Evolutionary conservation across 2,888 invertebrate genomes (phyloP).

Genomic region (Catonia carolina): DNA sequence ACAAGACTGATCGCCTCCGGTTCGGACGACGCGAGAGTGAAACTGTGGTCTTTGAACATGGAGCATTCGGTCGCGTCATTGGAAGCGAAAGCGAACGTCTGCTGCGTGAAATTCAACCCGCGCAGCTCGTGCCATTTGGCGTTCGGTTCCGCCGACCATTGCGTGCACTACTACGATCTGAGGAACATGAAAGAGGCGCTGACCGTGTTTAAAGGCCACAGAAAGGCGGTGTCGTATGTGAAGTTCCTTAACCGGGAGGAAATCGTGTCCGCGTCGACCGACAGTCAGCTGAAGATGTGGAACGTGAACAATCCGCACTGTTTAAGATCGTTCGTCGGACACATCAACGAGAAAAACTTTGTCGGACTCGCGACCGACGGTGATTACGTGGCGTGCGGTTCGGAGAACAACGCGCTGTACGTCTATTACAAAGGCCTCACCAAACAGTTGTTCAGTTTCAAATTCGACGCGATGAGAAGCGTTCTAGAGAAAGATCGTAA

Average conservation of each 20-base stretch:
- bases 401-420: conserved; percentile 88
- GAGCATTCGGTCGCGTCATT: conserved; percentile 81
- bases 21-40: conserved; percentile 87
- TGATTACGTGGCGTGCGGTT: conserved; percentile 89
- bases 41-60: conserved; percentile 83
- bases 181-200: conserved; percentile 74
- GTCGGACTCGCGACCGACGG: conserved; percentile 89
- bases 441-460: conserved; percentile 76
- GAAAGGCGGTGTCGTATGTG: conserved; percentile 91
- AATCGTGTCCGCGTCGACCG: conserved; percentile 87
- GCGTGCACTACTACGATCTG: conserved; percentile 92
- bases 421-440: conserved; percentile 87
- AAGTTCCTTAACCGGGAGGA: conserved; percentile 80
- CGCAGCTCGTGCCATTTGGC: conserved; percentile 79
- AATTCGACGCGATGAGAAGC: conserved; percentile 76
- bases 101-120: conserved; percentile 89
- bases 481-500: conserved; percentile 67
- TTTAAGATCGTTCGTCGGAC: conserved; percentile 80
- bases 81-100: conserved; percentile 91
- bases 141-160: conserved; percentile 95
- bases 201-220: conserved; percentile 78
- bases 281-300: conserved; percentile 88
- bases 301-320: conserved; percentile 68
- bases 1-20: conserved; percentile 85
- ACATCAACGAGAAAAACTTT: conserved; percentile 93